Evolutionary conservation across 1,140 invertebrate genomes (phyloP), one percentile per base, ranked within the genome.

Genomic region (Argopecten irradians): DNA sequence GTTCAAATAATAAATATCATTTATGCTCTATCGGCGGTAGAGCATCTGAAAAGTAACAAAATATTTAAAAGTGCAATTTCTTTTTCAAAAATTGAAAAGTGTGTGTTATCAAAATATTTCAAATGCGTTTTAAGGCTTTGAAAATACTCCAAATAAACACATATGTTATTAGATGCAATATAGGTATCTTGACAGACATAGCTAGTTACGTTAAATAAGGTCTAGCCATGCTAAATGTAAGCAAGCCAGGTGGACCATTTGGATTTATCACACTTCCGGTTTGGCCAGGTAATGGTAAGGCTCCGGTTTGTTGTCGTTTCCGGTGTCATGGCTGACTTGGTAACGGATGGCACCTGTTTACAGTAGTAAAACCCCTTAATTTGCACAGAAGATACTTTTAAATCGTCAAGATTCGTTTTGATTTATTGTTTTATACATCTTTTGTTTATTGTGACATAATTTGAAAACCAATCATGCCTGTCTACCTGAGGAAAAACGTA

Each of bases 401-500:
- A 36, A 55, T 55, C 22, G 32, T n/a, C 11, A 22, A 7, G 34
- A 82, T 34, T 86, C 32, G 22, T 19, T 35, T 41, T 16, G 28
- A 82, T 34, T 32, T 41, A 35, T 13, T 55, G 0, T 86, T 32
- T 36, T 36, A 41, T 36, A 46, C 22, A 87, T 28, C 43, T 39
- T n/a, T 0, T 36, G 1, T n/a, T 39, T 41, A 32, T 87, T 14
- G 41, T 13, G 82, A 22, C 85, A 28, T n/a, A 46, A 34, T 43
- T 28, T 28, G 1, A 43, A 46, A 28, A 13, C 7, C 22, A 43
- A n/a, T 28, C 11, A 94, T 95, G 94, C 94, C 94, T 71, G 93
- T 94, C 22, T 94, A 94, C 87, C 91, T 94, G 3, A 87, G 93
- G 83, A 94, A 94, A 87, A 94, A 93, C 88, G 90, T 94, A 0